phyloP scores from a whole-genome alignment of 2,113 vertebrate genomes.

The Malurus elegans region DNA sequence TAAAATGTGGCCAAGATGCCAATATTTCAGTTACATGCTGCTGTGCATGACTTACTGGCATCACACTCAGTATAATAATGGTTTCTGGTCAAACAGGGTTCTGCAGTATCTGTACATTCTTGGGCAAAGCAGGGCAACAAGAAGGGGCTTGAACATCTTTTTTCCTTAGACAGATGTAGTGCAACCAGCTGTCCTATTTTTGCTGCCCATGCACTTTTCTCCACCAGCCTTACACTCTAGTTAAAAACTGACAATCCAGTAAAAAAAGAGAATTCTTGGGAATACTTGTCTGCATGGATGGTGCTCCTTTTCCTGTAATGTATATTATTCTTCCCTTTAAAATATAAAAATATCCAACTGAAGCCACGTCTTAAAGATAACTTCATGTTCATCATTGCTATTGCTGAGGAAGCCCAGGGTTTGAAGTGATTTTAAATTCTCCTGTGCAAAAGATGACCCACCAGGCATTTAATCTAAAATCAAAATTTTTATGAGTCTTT shows the following conservation, averaged over 20 bases:
- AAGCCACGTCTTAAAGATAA: background rate
- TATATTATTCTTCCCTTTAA: background rate
- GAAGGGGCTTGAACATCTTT: background rate
- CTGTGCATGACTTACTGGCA: background rate
- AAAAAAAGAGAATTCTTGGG: background rate
- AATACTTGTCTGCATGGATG: background rate
- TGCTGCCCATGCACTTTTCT: background rate
- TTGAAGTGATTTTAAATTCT: background rate
- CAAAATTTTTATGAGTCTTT: background rate
- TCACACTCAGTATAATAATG: background rate
- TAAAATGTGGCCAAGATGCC: background rate
- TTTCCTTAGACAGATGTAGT: background rate
- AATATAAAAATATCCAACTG: background rate
- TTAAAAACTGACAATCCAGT: background rate
- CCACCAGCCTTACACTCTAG: background rate
- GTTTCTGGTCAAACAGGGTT: background rate
- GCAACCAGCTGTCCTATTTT: background rate
- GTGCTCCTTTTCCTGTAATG: background rate
- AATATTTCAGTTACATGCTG: background rate
- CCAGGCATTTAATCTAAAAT: background rate
- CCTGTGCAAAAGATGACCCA: background rate
- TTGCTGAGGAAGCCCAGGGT: background rate
- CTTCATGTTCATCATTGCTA: background rate
- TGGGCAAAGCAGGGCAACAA: background rate
- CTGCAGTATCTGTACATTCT: background rate